phyloP scores from a whole-genome alignment of 2,113 vertebrate genomes.

The Paedocypris sp. region DNA sequence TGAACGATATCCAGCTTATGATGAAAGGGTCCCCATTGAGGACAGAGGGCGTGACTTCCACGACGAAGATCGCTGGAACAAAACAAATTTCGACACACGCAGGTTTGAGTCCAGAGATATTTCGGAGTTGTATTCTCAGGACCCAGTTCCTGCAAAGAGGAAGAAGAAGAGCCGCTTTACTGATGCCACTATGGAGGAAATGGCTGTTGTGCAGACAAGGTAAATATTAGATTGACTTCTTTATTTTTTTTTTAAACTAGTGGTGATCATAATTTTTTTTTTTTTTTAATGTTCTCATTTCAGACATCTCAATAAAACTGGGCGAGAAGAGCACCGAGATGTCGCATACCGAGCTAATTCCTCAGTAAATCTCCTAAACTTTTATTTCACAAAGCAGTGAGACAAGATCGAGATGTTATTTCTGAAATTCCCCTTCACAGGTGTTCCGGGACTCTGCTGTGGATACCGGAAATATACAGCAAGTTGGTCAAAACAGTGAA shows the following conservation, averaged over 20 bases:
- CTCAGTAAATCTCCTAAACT: not conserved
- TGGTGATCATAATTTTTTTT: no score
- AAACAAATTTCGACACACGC: conserved; percentile 39
- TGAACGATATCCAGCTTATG: not conserved
- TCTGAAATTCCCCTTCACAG: no score
- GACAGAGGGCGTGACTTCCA: not conserved
- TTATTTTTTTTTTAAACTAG: no score
- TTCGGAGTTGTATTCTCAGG: not conserved
- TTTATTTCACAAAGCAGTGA: not conserved
- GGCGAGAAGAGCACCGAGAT: not conserved
- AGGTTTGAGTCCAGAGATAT: not conserved
- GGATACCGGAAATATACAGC: not conserved
- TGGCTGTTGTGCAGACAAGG: conserved; percentile 39
- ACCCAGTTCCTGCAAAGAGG: conserved; percentile 27
- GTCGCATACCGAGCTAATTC: no score
- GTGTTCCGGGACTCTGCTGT: not conserved
- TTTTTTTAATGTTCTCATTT: not conserved
- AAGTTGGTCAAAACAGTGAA: conserved; percentile 8
- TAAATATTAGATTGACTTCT: conserved; percentile 18
- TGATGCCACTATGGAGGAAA: conserved; percentile 51
- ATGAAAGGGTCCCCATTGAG: not conserved
- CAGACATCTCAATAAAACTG: not conserved
- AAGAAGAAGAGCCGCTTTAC: conserved; percentile 57
- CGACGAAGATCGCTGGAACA: conserved; percentile 11
- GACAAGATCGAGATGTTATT: not conserved